A percentile compares a stretch with the other conserved stretches of the same genome.
These are phyloP conservation scores for Semicossyphus pulcher DNA, from an alignment of 2,113 vertebrate species.

Conservation along the genomic window DNA sequence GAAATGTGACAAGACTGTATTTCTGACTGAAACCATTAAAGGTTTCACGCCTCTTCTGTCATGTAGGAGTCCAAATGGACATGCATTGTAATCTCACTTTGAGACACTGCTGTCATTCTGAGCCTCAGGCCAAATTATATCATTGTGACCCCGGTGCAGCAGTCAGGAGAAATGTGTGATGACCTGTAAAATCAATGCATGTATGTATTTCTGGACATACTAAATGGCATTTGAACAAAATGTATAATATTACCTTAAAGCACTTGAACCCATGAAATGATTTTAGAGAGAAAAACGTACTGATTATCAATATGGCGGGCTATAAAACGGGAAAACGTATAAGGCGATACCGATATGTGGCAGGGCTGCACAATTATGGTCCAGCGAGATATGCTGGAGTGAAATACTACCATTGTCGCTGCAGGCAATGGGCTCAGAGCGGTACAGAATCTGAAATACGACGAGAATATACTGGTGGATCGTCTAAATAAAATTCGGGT, in stretches of 20 bases:
- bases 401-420: too few relatives aligned
- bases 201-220: not conserved
- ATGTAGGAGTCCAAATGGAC: not conserved
- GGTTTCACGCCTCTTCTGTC: not conserved
- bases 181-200: conserved; percentile 26
- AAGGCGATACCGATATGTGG: too few relatives aligned
- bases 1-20: conserved; percentile 17
- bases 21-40: conserved; percentile 14
- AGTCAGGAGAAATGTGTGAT: conserved; percentile 5
- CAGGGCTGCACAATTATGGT: too few relatives aligned
- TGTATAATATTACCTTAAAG: not conserved
- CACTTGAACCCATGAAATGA: too few relatives aligned
- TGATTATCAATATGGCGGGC: too few relatives aligned
- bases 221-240: not conserved
- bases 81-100: not conserved
- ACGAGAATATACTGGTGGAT: too few relatives aligned
- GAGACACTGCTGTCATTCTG: conserved; percentile 8
- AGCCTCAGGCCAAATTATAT: conserved; percentile 14
- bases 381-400: too few relatives aligned
- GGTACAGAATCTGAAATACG: too few relatives aligned
- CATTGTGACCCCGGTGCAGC: conserved; percentile 11
- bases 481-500: too few relatives aligned
- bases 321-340: too few relatives aligned
- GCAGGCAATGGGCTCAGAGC: too few relatives aligned
- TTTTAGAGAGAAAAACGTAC: too few relatives aligned